Base-by-base conservation (phyloP, 2,888 invertebrate genomes). In the Plagiodera versicolora region DNA sequence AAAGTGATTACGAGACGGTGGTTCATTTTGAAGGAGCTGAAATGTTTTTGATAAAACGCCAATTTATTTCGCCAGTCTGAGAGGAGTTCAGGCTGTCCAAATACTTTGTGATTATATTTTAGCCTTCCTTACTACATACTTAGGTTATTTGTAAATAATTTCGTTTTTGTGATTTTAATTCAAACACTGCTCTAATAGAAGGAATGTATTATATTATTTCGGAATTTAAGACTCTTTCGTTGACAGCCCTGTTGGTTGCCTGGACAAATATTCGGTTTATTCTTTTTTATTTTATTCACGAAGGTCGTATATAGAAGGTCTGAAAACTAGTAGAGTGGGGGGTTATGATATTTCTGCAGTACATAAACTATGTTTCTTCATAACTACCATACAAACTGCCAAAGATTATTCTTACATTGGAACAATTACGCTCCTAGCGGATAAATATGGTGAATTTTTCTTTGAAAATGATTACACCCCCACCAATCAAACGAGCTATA, bases 1-100 rank as follows among this genome's bases (percentile, higher is more conserved):
- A 63, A 66, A 66, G 61, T 61, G 60, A 63, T 57, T 39, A 45
- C 17, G 47, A 39, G 39, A 39, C 39, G n/a, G 39, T 39, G 39
- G 39, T 39, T n/a, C 3, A 14, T n/a, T 39, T 14, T 39, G 14
- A 39, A 39, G 11, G 14, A 14, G n/a, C 39, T 39, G 6, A 39
- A 39, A 39, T 14, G 11, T 39, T n/a, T 9, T 14, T 3, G 14
- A 11, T 14, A 39, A 39, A 39, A n/a, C 39, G 11, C 3, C 10
- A 32, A 2, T 11, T 10, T 32, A 32, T 32, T 32, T 11, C 10
- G 24, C 24, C 24, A 24, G 24, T 24, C 24, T 24, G 24, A 24
- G 6, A 24, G 4, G 3, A 5, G 24, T 24, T 24, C 6, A 2
- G 11, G 32, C 32, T 11, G 9, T 10, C 32, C 32, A 9, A 32